These are phyloP conservation scores for Palythoa grandiflora DNA, from an alignment of 92 coral and sea anemone species.

Conservation along the genomic window DNA sequence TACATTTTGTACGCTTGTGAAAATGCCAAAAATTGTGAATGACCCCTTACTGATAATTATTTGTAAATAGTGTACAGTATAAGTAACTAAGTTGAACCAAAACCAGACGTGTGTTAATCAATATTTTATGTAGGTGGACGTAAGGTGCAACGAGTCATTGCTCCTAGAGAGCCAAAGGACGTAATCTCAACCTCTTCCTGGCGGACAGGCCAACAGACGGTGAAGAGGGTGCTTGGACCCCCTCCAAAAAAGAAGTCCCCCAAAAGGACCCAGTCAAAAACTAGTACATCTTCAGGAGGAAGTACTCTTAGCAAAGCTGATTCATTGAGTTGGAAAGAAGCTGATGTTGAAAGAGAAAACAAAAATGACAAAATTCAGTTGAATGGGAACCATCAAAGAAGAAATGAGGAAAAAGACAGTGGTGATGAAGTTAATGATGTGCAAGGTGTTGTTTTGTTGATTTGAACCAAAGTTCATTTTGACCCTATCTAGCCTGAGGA, in stretches of 20 bases:
- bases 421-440: constrained; percentile 3
- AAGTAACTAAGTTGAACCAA: neutral
- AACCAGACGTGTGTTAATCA: neutral
- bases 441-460: constrained; percentile 20
- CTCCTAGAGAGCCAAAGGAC: constrained; percentile 81
- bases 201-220: constrained; percentile 96
- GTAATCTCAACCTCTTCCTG: constrained; percentile 89
- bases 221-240: constrained; percentile 84
- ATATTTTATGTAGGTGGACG: constrained; percentile 56
- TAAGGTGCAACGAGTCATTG: constrained; percentile 84
- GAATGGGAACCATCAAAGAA: neutral
- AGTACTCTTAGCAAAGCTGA: constrained; percentile 40
- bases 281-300: constrained; percentile 58
- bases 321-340: constrained; percentile 47
- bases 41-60: no score
- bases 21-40: no score
- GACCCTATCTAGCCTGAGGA: no score
- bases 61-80: no score
- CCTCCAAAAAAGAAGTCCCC: constrained; percentile 67
- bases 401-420: neutral
- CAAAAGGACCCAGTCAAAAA: constrained; percentile 65
- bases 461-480: no score
- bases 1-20: no score
- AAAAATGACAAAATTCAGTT: neutral
- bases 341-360: neutral